These are phyloP conservation scores for Epinephelus lanceolatus DNA, from an alignment of 2,113 vertebrate species.

Conservation along the genomic window DNA sequence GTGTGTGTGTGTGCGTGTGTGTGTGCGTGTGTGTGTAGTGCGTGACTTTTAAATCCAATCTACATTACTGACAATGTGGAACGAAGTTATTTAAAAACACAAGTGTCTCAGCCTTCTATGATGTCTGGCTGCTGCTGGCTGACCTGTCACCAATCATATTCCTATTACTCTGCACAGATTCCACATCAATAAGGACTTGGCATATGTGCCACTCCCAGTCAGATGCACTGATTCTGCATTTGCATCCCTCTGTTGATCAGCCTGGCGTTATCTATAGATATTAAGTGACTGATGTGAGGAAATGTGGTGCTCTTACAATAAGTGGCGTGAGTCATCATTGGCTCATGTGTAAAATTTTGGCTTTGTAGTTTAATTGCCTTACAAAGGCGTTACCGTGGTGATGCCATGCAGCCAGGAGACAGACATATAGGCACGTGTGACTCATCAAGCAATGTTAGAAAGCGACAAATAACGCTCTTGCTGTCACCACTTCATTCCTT, in stretches of 20 bases:
- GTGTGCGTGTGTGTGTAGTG: background rate
- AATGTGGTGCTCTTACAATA: conserved; percentile 37
- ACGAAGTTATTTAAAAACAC: conserved; percentile 46
- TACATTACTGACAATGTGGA: conserved; percentile 61
- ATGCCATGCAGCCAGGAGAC: conserved; percentile 56
- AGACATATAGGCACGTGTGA: conserved; percentile 65
- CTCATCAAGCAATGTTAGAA: conserved; percentile 55
- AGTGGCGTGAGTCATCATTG: conserved; percentile 58
- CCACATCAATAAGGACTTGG: conserved; percentile 27
- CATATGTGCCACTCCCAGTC: conserved; percentile 68
- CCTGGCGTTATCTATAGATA: conserved; percentile 5
- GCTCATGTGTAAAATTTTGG: conserved; percentile 27
- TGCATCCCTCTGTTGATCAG: conserved; percentile 26
- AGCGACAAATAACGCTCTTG: background rate
- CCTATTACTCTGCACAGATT: conserved; percentile 21
- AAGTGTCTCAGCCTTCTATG: conserved; percentile 23
- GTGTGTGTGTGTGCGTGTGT: conserved; percentile 24
- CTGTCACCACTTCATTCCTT: conserved; percentile 12
- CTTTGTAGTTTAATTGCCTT: conserved; percentile 39
- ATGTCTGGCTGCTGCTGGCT: conserved; percentile 10
- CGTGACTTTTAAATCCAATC: conserved; percentile 78
- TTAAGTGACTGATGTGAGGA: conserved; percentile 19
- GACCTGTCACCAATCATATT: conserved; percentile 8
- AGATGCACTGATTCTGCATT: conserved; percentile 26
- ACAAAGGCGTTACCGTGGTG: conserved; percentile 66